Evolutionary conservation across 2,113 vertebrate genomes (phyloP), one percentile per base, ranked within the genome.

Genomic region (Geococcyx californianus): DNA sequence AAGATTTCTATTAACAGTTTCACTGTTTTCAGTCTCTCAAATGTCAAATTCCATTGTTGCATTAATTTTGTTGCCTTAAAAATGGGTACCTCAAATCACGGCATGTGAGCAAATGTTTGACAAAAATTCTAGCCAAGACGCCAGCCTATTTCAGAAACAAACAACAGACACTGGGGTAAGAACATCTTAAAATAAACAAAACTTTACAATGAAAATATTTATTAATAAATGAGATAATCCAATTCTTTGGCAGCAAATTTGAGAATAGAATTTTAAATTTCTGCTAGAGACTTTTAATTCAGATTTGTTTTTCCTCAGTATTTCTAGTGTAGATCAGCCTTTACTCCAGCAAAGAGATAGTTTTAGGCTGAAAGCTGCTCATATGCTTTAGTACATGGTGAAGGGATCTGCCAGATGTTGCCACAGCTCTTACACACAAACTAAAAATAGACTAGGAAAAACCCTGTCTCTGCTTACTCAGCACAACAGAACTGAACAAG

Each of bases 371-470:
- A 75, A 94, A 73, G 54, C 66, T 76, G 60, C 47, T 87, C 68
- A 51, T 7, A 31, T 11, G 16, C 24, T 85, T 59, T 4, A 79
- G 25, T 51, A 15, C 25, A 24, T 15, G 21, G 54, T 33, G 38
- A 90, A 88, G 36, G 20, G n/a, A 89, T 92, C 49, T 80, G 63
- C 64, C 88, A 75, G 81, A 95, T 64, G 78, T 94, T 95, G 60
- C 81, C 86, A 77, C 0, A 96, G 75, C 67, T 92, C 74, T 93
- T 78, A 75, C 64, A 94, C 8, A 69, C 21, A 59, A 72, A 34
- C 52, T 94, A 92, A 58, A 95, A 94, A 91, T 6, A 91, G 63
- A 63, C 21, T 34, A 73, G 78, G 59, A 60, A 79, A 92, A 93
- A 63, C 19, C 44, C 25, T 0, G 0, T 38, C 0, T 9, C 84